Conservation (phyloP, 2,113 vertebrate species). For the Trachemys scripta region DNA sequence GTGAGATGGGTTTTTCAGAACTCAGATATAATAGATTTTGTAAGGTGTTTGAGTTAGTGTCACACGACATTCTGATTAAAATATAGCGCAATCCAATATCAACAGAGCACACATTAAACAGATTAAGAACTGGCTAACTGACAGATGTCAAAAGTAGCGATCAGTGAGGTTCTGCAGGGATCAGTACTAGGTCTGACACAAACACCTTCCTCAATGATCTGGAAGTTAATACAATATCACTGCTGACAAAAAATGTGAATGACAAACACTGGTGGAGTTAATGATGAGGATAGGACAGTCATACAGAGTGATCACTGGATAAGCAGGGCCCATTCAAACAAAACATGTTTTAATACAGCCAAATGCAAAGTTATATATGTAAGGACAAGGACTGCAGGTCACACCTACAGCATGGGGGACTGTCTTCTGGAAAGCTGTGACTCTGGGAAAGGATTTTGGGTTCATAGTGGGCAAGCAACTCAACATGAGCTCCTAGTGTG, state of each 20-base stretch:
- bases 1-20: background rate
- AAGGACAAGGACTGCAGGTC: too few species aligned
- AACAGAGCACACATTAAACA: background rate
- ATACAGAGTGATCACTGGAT: background rate
- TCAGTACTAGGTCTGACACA: background rate
- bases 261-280: too few species aligned
- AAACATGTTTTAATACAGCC: background rate
- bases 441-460: background rate
- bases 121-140: background rate
- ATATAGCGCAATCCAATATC: background rate
- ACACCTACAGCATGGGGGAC: background rate
- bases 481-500: background rate
- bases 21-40: background rate
- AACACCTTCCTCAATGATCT: background rate
- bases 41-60: rapidly evolving
- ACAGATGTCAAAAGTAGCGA: background rate
- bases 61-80: background rate
- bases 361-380: background rate
- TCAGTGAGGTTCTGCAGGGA: background rate
- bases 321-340: background rate
- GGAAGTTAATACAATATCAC: background rate
- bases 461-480: background rate
- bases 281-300: background rate
- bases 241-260: too few species aligned
- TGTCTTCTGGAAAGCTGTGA: background rate